Conservation (phyloP, 2,113 vertebrate species). For the Hoplias malabaricus region DNA sequence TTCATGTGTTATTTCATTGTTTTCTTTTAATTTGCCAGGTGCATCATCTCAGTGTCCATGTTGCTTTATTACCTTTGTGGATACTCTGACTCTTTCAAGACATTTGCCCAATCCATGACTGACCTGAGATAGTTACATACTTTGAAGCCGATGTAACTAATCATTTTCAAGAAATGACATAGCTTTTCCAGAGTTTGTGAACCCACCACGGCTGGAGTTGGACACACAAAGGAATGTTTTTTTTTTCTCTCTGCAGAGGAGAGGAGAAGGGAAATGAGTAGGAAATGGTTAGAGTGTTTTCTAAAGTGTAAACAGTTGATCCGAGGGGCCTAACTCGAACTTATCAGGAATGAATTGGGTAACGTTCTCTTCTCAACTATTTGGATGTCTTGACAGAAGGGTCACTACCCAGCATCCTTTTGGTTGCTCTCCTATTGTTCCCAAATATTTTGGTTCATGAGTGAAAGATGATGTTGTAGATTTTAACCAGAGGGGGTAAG, state of each 20-base stretch:
- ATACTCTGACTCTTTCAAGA: conserved; percentile 59
- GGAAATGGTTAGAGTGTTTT: conserved; percentile 48
- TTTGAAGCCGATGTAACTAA: conserved; percentile 63
- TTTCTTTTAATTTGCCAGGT: conserved; percentile 68
- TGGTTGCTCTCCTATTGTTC: conserved; percentile 17
- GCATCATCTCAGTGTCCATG: conserved; percentile 60
- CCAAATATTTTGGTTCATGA: not conserved
- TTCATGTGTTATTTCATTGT: conserved; percentile 64
- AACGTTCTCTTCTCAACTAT: conserved; percentile 17
- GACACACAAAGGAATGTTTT: conserved; percentile 44
- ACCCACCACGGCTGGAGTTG: conserved; percentile 59
- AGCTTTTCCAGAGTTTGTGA: conserved; percentile 65
- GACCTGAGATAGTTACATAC: conserved; percentile 68
- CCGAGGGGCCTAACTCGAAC: conserved; percentile 29
- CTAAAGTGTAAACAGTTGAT: conserved; percentile 43
- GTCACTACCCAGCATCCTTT: conserved; percentile 29
- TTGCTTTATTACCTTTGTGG: conserved; percentile 56
- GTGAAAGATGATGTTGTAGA: conserved; percentile 9
- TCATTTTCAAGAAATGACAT: conserved; percentile 70
- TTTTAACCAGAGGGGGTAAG: too few species aligned
- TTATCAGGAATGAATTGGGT: conserved; percentile 28
- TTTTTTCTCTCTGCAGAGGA: conserved; percentile 27
- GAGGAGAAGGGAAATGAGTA: conserved; percentile 43
- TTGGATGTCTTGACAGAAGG: not conserved
- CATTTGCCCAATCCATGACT: conserved; percentile 59